These are phyloP conservation scores for Catharus minimus DNA, from an alignment of 2,113 vertebrate species.

Conservation along the genomic window DNA sequence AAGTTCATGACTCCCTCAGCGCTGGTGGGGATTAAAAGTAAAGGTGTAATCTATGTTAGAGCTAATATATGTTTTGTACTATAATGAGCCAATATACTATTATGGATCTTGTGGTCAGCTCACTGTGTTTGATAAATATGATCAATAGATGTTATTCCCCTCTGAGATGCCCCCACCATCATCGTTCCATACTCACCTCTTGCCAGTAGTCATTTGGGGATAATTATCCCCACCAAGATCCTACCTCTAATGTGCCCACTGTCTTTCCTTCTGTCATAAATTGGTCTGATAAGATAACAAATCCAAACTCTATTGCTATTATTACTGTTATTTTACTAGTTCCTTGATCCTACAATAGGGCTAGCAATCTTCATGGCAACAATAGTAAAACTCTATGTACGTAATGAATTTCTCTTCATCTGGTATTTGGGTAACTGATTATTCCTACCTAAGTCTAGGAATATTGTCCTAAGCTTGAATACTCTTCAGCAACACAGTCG, in stretches of 20 bases:
- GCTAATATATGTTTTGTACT: slow-evolving; percentile 28
- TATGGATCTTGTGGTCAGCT: slow-evolving; percentile 53
- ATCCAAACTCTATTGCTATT: background rate
- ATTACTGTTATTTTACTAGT: slow-evolving; percentile 37
- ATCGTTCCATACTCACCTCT: background rate
- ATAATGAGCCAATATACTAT: slow-evolving; percentile 32
- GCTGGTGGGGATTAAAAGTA: slow-evolving; percentile 34
- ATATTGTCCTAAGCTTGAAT: background rate
- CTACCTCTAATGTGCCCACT: slow-evolving; percentile 44
- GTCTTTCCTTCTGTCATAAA: slow-evolving; percentile 41
- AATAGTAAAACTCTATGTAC: background rate
- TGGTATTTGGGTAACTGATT: background rate
- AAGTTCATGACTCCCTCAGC: slow-evolving; percentile 40
- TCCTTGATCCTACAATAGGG: background rate
- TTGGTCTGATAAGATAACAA: slow-evolving; percentile 47
- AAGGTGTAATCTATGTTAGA: slow-evolving; percentile 38
- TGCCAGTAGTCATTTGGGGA: slow-evolving; percentile 10
- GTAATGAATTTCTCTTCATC: background rate
- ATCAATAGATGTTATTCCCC: slow-evolving; percentile 42
- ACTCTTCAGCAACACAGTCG: background rate
- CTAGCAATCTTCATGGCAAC: background rate
- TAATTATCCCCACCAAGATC: slow-evolving; percentile 48
- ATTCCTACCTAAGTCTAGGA: background rate
- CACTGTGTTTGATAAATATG: slow-evolving; percentile 23
- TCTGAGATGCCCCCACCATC: slow-evolving; percentile 34